Base-by-base conservation (phyloP, 1,140 invertebrate genomes). In the Macrobrachium nipponense region DNA sequence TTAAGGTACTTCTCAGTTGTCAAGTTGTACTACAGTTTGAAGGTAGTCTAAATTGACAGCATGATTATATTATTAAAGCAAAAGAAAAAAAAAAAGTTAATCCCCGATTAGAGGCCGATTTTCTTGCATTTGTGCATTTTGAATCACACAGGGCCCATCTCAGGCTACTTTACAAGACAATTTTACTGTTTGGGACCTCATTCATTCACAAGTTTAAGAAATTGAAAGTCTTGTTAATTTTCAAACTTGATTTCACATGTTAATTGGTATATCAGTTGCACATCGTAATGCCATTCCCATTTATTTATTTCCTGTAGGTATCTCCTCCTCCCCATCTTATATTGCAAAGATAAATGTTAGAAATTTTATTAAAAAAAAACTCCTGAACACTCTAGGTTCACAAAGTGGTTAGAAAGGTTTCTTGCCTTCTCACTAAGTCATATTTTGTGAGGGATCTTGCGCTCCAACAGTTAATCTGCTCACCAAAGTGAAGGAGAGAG, bases 221-320 rank as follows among this genome's bases (percentile, higher is more conserved):
- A 73, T 70, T 51, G 51, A 51, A 51, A 51, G 43, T 86, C 20
- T 79, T 79, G 83, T 86, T 79, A 79, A 79, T 80, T 72, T 82
- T 72, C 61, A 73, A 66, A 60, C 58, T 75, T 86, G 83, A 86
- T 86, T 86, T 83, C 76, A 79, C 73, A 73, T 64, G 77, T 86
- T 80, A 78, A 79, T 86, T 80, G 84, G 84, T 83, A 51, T 51
- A 76, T 83, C 84, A 86, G 64, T 86, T 86, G 84, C 84, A 86
- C 84, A 86, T 44, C 75, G 84, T 79, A 86, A 43, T 75, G 84
- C 80, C 84, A 86, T 86, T 86, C 77, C 84, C 84, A 86, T 86
- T 51, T 86, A 86, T 86, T 86, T 86, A 86, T 86, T 78, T 73
- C 80, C 61, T 84, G 59, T 76, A 72, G 51, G 84, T 86, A 86